phyloP scores from a whole-genome alignment of 2,888 invertebrate species.

The Eudemis profundana region DNA sequence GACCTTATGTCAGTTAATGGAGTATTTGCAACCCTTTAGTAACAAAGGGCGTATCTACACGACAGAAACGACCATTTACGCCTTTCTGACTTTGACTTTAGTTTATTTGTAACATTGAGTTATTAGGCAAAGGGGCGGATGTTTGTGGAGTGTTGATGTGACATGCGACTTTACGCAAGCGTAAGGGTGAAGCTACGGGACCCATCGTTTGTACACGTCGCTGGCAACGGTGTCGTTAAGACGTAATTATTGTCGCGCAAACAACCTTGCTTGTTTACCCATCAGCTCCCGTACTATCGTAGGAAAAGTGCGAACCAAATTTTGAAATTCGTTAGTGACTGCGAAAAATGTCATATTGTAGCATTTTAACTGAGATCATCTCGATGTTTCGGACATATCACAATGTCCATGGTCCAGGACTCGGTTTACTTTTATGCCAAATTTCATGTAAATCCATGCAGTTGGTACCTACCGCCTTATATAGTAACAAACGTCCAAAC shows the following conservation, averaged over 20 bases:
- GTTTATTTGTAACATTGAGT: background rate
- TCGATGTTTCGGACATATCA: too few species aligned
- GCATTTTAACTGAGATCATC: too few species aligned
- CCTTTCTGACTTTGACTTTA: background rate
- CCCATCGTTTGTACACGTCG: slow-evolving; percentile 7
- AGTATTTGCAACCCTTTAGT: background rate
- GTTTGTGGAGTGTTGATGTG: background rate
- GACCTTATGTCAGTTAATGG: background rate
- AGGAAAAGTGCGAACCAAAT: background rate
- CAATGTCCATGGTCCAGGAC: too few species aligned
- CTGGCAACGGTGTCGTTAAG: slow-evolving; percentile 3
- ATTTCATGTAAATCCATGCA: too few species aligned
- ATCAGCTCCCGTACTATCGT: slow-evolving; percentile 2
- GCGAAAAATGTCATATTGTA: too few species aligned
- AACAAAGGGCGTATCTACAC: background rate
- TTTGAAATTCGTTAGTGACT: too few species aligned
- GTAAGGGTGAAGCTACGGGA: background rate
- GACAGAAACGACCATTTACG: background rate
- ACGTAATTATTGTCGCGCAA: slow-evolving; percentile 16
- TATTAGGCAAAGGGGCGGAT: background rate
- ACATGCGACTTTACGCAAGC: background rate
- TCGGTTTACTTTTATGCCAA: too few species aligned
- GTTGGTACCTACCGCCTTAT: too few species aligned
- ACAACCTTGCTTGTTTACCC: slow-evolving; percentile 14
- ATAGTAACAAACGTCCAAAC: too few species aligned